These are phyloP conservation scores for Drosophila leontia DNA, from an alignment of 1,140 invertebrate genomes.

Conservation along the genomic window DNA sequence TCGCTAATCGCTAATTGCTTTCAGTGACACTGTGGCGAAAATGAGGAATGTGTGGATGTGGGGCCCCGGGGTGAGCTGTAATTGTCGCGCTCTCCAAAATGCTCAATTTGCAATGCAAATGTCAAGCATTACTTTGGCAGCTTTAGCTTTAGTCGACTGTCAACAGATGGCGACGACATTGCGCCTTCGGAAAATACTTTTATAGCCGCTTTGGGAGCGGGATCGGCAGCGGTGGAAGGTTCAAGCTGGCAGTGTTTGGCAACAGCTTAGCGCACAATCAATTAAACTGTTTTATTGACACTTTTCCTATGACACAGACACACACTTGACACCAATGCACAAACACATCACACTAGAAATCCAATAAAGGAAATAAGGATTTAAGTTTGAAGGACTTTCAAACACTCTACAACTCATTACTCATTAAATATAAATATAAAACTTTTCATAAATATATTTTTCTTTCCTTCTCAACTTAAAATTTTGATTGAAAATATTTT, in stretches of 20 bases:
- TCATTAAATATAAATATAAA: background rate
- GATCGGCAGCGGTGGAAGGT: background rate
- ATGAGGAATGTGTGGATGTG: background rate
- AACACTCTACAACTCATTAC: background rate
- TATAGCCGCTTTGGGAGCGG: slow-evolving; percentile 21
- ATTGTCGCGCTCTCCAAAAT: slow-evolving; percentile 78
- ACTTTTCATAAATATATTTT: no score
- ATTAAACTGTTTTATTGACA: slow-evolving; percentile 80
- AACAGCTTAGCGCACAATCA: slow-evolving; percentile 81
- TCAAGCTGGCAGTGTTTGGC: slow-evolving; percentile 60
- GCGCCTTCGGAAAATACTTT: slow-evolving; percentile 52
- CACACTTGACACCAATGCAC: slow-evolving; percentile 33
- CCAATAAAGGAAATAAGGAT: background rate
- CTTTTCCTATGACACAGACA: slow-evolving; percentile 53
- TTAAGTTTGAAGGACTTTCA: background rate
- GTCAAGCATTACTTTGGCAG: slow-evolving; percentile 74
- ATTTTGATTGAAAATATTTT: background rate
- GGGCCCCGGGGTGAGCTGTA: slow-evolving; percentile 40
- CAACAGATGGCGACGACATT: slow-evolving; percentile 34
- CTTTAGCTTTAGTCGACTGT: slow-evolving; percentile 26
- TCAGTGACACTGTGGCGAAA: slow-evolving; percentile 54
- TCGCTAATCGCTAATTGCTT: slow-evolving; percentile 81
- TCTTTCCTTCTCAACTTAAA: background rate
- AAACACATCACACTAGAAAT: slow-evolving; percentile 3
- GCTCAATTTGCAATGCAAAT: slow-evolving; percentile 83